Evolutionary conservation across 2,113 vertebrate species (phyloP).

Genomic region (Aptenodytes patagonicus): DNA sequence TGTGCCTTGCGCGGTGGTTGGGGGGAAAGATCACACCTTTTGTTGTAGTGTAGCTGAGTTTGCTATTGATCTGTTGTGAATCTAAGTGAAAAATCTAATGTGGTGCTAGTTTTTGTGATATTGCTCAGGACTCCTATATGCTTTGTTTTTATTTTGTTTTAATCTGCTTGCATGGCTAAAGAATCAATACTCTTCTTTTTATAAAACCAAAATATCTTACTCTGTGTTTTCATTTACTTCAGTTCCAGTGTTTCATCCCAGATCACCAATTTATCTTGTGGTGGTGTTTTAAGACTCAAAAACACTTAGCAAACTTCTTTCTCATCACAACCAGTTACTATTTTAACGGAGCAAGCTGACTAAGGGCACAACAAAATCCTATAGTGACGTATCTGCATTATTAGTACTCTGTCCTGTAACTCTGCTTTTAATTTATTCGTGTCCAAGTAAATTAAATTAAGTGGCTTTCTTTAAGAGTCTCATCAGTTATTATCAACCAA

Average conservation of each 20-base stretch:
- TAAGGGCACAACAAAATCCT: background rate
- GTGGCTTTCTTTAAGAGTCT: background rate
- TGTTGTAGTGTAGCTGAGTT: background rate
- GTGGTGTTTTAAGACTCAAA: background rate
- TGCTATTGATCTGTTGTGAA: background rate
- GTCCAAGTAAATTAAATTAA: constrained; percentile 1
- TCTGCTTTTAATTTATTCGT: background rate
- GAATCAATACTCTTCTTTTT: background rate
- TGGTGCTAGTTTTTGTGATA: background rate
- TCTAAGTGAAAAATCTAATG: background rate
- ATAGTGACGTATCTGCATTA: background rate
- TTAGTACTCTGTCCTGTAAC: background rate
- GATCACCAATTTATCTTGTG: background rate
- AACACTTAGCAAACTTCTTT: background rate
- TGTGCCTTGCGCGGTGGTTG: fast-evolving
- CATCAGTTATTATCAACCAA: background rate
- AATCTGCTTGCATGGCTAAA: background rate
- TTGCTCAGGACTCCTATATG: background rate
- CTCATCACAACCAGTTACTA: background rate
- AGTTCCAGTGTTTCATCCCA: background rate
- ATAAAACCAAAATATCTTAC: background rate
- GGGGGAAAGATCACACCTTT: background rate
- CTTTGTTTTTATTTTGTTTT: background rate
- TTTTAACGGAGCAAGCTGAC: background rate
- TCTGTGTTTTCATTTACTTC: background rate